Base-by-base conservation (phyloP, 2,797 vertebrate species). In the Saxicola maurus region DNA sequence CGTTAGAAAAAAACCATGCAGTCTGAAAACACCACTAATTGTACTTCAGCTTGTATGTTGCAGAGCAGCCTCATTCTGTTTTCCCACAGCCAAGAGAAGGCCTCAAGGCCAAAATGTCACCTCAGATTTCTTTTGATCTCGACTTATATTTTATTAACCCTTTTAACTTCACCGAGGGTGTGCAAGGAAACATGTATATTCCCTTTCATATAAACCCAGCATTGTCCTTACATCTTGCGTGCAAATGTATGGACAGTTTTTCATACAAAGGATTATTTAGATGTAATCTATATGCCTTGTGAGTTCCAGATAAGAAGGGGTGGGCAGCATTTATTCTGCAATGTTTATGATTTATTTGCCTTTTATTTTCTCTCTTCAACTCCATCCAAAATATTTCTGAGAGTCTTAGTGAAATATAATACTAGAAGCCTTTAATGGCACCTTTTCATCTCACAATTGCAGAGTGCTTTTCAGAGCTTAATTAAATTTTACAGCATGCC, bases 111-210 rank as follows among this genome's bases (percentile, higher is more conserved):
- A 94, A 94, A 95, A 90, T 87, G 93, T 94, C 93, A 93, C 94
- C 90, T 96, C 92, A 76, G 85, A 87, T 94, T 91, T 93, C 94
- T 94, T 95, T 95, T 95, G 92, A 95, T 95, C 92, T 94, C 57
- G 83, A 92, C 71, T 91, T 95, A 89, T 92, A 94, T 94, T 96
- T 95, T 95, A 94, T 96, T 94, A 96, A 96, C 93, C 93, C 93
- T 89, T 96, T 95, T 92, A 93, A 93, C 87, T 94, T 94, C 92
- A 79, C 80, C 81, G 60, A 91, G 92, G 68, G 84, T 81, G 71
- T 94, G 87, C 82, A 86, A 84, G 77, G 77, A 91, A 94, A 91
- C 87, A 68, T 81, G 87, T 87, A 91, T 89, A 91, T 94, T 96
- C 89, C n/a, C 75, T 90, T 94, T 94, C 87, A 82, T 81, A 91